Evolutionary conservation across 2,888 invertebrate species (phyloP).

Genomic region (Caenorhabditis uteleia): DNA sequence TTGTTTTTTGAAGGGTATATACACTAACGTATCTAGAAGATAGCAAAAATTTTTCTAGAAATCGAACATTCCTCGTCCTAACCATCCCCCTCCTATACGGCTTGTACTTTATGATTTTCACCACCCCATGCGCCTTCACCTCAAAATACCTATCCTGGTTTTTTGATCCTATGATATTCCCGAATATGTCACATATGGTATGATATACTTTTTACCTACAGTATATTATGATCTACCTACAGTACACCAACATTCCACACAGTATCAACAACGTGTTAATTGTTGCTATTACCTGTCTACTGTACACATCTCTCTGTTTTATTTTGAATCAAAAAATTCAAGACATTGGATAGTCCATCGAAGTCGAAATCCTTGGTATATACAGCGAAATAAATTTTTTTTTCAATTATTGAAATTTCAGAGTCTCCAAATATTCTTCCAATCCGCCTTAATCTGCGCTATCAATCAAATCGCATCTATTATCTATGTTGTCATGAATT

Average conservation of each 20-base stretch:
- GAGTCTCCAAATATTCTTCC: conserved; percentile 33
- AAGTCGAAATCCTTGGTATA: conserved; percentile 7
- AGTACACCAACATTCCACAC: conserved; percentile 33
- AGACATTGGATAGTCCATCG: conserved; percentile 5
- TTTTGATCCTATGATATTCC: conserved; percentile 23
- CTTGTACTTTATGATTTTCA: conserved; percentile 21
- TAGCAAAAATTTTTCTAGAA: not conserved
- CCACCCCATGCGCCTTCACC: conserved; percentile 16
- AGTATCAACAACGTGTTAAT: conserved; percentile 28
- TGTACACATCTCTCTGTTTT: conserved; percentile 22
- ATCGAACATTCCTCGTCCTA: conserved; percentile 10
- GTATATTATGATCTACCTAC: not conserved
- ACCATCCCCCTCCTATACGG: conserved; percentile 21
- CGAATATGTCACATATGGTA: conserved; percentile 14
- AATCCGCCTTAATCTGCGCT: conserved; percentile 31
- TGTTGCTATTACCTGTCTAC: conserved; percentile 25
- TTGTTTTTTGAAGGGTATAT: too few relatives aligned
- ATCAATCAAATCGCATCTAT: conserved; percentile 28
- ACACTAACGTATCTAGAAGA: not conserved
- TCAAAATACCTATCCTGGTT: conserved; percentile 25
- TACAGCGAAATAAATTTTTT: not conserved
- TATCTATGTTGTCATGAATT: conserved; percentile 40
- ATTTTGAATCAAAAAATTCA: conserved; percentile 21
- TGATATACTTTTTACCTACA: not conserved
- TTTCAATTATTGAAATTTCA: conserved; percentile 4